These are phyloP conservation scores for Sardina pilchardus DNA, from an alignment of 2,113 vertebrate species.

Conservation along the genomic window DNA sequence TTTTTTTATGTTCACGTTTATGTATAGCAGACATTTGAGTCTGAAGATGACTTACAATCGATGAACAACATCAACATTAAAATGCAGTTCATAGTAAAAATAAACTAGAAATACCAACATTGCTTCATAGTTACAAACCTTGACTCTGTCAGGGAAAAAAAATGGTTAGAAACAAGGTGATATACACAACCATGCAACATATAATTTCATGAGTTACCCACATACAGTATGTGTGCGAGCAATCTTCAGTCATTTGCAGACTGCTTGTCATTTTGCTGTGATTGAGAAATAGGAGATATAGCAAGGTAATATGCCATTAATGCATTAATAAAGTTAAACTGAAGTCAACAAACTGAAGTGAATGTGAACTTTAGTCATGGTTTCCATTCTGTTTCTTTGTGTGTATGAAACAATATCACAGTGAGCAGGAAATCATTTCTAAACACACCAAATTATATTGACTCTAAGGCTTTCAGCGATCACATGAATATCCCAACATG, in stretches of 20 bases:
- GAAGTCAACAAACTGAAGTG: not conserved
- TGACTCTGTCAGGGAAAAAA: too few relatives aligned
- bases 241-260: not conserved
- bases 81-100: too few relatives aligned
- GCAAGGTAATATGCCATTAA: not conserved
- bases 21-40: too few relatives aligned
- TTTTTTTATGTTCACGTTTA: too few relatives aligned
- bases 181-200: not conserved
- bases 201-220: not conserved
- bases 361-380: not conserved
- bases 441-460: not conserved
- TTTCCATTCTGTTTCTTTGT: not conserved
- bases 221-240: not conserved
- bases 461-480: not conserved
- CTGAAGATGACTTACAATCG: too few relatives aligned
- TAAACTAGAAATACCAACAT: too few relatives aligned
- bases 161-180: not conserved
- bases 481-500: not conserved
- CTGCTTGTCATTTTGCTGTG: not conserved
- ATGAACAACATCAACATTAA: too few relatives aligned
- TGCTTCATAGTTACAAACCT: too few relatives aligned
- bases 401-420: not conserved
- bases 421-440: not conserved
- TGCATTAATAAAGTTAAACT: too few relatives aligned
- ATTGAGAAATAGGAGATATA: not conserved